phyloP scores from a whole-genome alignment of 53 echinoderm and acorn worm species.

The Henricia sp. region DNA sequence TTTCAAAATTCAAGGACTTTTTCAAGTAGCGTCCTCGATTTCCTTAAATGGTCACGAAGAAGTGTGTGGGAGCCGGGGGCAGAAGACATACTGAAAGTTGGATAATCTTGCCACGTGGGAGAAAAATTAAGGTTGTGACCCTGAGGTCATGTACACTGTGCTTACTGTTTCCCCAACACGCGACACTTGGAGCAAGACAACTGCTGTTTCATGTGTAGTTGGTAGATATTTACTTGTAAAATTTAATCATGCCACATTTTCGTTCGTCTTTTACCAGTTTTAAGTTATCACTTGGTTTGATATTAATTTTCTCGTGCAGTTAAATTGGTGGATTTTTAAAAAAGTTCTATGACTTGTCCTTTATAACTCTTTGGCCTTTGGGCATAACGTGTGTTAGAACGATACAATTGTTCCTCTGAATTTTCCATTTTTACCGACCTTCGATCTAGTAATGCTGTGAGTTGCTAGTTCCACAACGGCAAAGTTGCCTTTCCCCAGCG shows the following conservation, averaged over 20 bases:
- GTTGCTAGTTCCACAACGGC: slow-evolving; percentile 95
- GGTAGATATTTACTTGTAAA: no score
- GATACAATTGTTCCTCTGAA: no score
- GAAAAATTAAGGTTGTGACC: slow-evolving; percentile 60
- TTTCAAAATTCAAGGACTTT: neutral
- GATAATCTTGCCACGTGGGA: slow-evolving; percentile 55
- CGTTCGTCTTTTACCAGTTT: neutral
- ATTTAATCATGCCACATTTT: no score
- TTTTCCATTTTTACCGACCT: slow-evolving; percentile 69
- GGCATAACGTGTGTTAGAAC: no score
- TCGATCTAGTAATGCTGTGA: slow-evolving; percentile 82
- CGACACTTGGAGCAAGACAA: neutral
- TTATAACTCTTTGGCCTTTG: no score
- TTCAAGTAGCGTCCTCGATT: slow-evolving; percentile 29
- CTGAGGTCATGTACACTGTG: slow-evolving; percentile 50
- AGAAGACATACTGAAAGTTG: slow-evolving; percentile 39
- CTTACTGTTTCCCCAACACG: slow-evolving; percentile 50
- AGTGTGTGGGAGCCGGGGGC: slow-evolving; percentile 14
- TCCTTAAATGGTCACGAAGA: slow-evolving; percentile 59
- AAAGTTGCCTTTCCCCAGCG: slow-evolving; percentile 98
- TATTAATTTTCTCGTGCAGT: neutral
- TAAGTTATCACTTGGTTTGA: neutral
- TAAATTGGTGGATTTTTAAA: no score
- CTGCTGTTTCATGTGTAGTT: slow-evolving; percentile 47
- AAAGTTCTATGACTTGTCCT: neutral